Base-by-base conservation (phyloP, 2,888 invertebrate species). In the Cinara cedri region DNA sequence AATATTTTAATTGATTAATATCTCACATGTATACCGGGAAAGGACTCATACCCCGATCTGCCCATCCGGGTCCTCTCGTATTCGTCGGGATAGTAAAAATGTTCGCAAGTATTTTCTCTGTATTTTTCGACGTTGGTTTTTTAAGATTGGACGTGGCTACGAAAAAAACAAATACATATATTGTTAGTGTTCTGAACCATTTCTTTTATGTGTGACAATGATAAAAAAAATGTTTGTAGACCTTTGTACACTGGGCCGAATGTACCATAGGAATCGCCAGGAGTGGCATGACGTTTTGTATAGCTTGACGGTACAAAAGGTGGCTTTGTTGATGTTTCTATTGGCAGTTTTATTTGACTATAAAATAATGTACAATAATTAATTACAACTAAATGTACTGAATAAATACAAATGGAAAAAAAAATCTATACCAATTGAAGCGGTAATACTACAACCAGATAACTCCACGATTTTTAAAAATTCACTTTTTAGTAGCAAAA, bases 211-310 rank as follows among this genome's bases (percentile, higher is more conserved):
- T 13, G 19, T 26, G 26, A 34, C 34, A 9, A 62, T 14, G 21
- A 13, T 19, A 21, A 11, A 16, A 19, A 65, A 24, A 3, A 34
- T 34, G 3, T 34, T 6, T 6, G 6, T 9, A 14, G 81, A 84
- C 84, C 82, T 81, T 82, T 81, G 65, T 83, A 82, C 71, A 82
- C 82, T 13, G 80, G 82, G 14, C 83, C 83, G 85, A 89, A 83
- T 65, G 88, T 88, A 16, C 89, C 89, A 82, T 86, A 87, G 83
- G 86, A 87, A 83, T 89, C 89, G 19, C 88, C 89, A 1, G 88
- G 87, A 11, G 87, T 86, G 1, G 88, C 85, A 82, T 88, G 88
- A 71, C 84, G 83, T 83, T 89, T 88, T 0, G 85, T 82, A 4
- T 84, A 84, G 9, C 86, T 84, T 26, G 84, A 81, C 4, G 86